Conservation (phyloP, 2,113 vertebrate species). For the Ophiodon elongatus region DNA sequence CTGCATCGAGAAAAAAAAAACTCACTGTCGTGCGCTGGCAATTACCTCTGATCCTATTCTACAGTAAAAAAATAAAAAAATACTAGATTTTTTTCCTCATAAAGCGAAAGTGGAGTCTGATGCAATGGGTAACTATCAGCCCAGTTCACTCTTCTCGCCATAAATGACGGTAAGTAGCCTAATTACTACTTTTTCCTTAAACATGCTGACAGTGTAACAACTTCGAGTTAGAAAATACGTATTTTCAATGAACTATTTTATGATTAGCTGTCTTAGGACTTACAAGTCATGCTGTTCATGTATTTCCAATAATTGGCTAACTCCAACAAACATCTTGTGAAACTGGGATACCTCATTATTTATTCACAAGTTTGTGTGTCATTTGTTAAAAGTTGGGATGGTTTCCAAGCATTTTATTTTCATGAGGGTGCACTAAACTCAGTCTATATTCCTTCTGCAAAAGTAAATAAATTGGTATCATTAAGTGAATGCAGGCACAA, state of each 20-base stretch:
- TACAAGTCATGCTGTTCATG: background rate
- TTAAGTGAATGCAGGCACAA: constrained; percentile 11
- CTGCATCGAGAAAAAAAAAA: constrained; percentile 69
- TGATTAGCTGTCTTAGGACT: background rate
- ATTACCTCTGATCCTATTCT: constrained; percentile 69
- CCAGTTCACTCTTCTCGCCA: constrained; percentile 53
- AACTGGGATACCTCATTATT: constrained; percentile 26
- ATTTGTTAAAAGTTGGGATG: constrained; percentile 61
- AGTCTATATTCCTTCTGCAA: background rate
- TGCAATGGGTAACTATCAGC: constrained; percentile 70
- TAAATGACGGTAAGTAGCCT: constrained; percentile 79
- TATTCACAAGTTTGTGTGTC: constrained; percentile 43
- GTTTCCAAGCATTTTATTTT: constrained; percentile 1
- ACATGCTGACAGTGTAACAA: constrained; percentile 50
- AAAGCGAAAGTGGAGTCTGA: constrained; percentile 33
- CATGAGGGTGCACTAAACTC: background rate
- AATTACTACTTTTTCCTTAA: constrained; percentile 47
- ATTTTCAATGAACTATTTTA: background rate
- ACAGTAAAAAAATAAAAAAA: constrained; percentile 33
- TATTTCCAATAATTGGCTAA: background rate
- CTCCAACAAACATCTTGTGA: background rate
- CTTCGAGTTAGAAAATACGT: constrained; percentile 7
- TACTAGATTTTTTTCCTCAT: constrained; percentile 25
- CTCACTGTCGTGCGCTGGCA: constrained; percentile 61
- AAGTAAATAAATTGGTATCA: constrained; percentile 24